Evolutionary conservation across 2,888 invertebrate species (phyloP).

Genomic region (Adela reaumurella): DNA sequence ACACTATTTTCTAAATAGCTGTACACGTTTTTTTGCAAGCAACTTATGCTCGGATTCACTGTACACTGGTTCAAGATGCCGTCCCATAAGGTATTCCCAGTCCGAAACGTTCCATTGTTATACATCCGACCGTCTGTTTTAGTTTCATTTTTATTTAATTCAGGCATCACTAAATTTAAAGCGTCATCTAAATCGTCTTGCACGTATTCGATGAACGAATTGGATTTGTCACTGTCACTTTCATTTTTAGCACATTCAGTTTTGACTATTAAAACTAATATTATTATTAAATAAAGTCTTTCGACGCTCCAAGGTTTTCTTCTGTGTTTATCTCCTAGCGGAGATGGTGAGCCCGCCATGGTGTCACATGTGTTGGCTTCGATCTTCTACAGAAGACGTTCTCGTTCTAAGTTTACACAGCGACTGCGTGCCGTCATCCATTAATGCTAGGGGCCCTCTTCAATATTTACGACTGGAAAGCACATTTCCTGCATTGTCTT

Average conservation of each 20-base stretch:
- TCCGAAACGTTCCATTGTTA: conserved; percentile 44
- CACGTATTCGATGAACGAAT: not conserved
- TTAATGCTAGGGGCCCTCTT: not conserved
- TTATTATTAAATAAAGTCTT: not conserved
- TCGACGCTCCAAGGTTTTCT: too few relatives aligned
- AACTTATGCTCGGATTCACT: conserved; percentile 62
- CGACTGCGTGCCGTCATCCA: not conserved
- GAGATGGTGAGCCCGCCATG: too few relatives aligned
- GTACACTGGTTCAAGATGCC: conserved; percentile 70
- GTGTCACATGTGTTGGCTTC: too few relatives aligned
- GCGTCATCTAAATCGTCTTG: not conserved
- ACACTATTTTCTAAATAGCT: conserved; percentile 67
- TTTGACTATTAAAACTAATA: not conserved
- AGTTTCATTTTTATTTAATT: conserved; percentile 16
- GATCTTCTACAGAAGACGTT: too few relatives aligned
- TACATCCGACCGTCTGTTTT: conserved; percentile 34
- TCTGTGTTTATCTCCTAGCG: too few relatives aligned
- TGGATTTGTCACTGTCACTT: not conserved
- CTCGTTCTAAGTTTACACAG: not conserved
- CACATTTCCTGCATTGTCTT: not conserved
- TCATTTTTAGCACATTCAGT: not conserved
- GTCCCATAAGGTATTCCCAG: conserved; percentile 69
- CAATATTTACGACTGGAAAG: not conserved
- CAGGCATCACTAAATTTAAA: not conserved
- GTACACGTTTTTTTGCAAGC: conserved; percentile 75